Percentiles rank a stretch among this genome's conserved stretches.
Conservation (phyloP, 1,140 invertebrate genomes). For the Ladona fulva region DNA sequence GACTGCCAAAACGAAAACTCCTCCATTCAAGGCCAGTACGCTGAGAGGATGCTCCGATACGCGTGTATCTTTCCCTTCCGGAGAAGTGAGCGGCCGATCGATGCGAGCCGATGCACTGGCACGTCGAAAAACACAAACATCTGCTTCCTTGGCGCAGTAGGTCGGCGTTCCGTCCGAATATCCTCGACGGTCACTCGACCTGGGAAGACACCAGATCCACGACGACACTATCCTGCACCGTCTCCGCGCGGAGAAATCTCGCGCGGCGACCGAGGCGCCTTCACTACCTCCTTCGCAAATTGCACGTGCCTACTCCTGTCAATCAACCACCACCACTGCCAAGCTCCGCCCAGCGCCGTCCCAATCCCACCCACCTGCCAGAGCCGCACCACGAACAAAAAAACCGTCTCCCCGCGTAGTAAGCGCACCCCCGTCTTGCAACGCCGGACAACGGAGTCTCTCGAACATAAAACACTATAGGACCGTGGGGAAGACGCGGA, state of each 20-base stretch:
- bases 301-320: neutral
- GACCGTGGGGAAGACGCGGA: neutral
- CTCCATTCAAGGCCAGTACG: neutral
- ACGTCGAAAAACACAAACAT: neutral
- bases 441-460: neutral
- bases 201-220: no score
- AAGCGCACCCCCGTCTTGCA: neutral
- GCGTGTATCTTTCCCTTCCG: neutral
- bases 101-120: neutral
- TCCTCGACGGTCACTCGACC: no score
- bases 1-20: neutral
- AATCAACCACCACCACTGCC: neutral
- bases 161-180: neutral
- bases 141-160: neutral
- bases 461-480: neutral
- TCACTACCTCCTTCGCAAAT: neutral
- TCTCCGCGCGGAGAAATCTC: no score
- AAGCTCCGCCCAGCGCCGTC: neutral
- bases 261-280: no score
- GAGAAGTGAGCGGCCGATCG: neutral
- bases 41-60: neutral
- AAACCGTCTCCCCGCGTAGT: no score
- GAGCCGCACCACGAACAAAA: neutral
- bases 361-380: neutral
- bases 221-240: no score